These are phyloP conservation scores for Margarornis squamiger DNA, from an alignment of 2,797 vertebrate species.

Conservation along the genomic window DNA sequence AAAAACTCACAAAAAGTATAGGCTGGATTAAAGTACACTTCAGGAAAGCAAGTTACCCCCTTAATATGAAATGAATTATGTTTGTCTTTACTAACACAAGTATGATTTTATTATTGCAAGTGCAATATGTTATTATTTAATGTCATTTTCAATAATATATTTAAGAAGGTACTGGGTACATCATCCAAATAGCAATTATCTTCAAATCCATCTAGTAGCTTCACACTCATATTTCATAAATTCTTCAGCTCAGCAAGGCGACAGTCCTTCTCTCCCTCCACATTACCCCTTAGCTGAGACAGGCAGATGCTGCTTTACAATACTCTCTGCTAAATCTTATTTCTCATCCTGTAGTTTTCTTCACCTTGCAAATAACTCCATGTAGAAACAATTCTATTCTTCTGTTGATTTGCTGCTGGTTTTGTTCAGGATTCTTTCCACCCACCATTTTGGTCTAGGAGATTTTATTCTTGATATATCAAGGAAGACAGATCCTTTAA, in stretches of 20 bases:
- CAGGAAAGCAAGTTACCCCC: neutral
- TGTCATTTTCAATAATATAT: neutral
- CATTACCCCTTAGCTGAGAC: neutral
- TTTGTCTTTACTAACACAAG: neutral
- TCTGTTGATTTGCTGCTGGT: neutral
- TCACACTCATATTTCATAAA: neutral
- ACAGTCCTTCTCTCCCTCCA: neutral
- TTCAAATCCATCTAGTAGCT: neutral
- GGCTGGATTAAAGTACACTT: neutral
- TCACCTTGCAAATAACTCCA: neutral
- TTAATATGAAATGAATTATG: neutral
- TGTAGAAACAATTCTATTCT: neutral
- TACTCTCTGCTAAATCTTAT: neutral
- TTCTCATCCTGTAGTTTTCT: neutral
- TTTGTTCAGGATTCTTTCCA: accelerated
- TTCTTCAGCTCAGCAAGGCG: neutral
- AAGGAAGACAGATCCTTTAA: neutral
- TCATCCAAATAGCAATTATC: neutral
- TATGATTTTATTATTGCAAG: neutral
- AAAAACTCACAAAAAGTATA: neutral
- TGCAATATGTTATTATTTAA: neutral
- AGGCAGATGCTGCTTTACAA: neutral
- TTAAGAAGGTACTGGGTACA: neutral
- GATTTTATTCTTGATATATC: neutral
- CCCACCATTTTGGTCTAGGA: neutral